Percentiles rank a stretch among this genome's conserved stretches.
phyloP scores from a whole-genome alignment of 2,888 invertebrate genomes.

The Tillus elongatus region DNA sequence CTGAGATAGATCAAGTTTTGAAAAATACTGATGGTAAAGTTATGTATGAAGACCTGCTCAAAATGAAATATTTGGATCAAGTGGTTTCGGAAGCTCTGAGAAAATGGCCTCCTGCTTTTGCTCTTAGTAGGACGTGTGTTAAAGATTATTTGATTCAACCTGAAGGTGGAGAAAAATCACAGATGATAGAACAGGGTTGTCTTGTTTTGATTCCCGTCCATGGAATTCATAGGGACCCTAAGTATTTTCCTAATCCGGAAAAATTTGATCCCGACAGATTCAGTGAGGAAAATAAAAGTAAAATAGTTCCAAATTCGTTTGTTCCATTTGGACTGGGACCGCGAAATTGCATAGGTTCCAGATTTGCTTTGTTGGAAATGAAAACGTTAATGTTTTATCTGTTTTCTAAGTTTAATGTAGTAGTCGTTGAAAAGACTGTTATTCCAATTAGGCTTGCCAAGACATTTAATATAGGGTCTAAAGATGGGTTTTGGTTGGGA shows the following conservation, averaged over 20 bases:
- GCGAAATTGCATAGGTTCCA: constrained; percentile 39
- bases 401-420: neutral
- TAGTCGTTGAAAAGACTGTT: neutral
- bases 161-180: constrained; percentile 33
- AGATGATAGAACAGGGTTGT: constrained; percentile 41
- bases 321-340: constrained; percentile 47
- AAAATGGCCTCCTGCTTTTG: constrained; percentile 48
- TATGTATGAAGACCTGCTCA: constrained; percentile 39
- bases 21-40: constrained; percentile 25
- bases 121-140: constrained; percentile 47
- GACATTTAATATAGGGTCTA: neutral
- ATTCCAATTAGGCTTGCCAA: neutral
- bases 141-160: constrained; percentile 48
- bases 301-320: constrained; percentile 45
- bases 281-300: constrained; percentile 45
- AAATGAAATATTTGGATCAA: constrained; percentile 47
- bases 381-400: neutral
- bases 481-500: constrained; percentile 3
- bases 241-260: constrained; percentile 48
- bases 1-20: constrained; percentile 4
- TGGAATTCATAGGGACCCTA: constrained; percentile 48
- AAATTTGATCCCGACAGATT: constrained; percentile 49
- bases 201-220: constrained; percentile 43
- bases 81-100: constrained; percentile 50
- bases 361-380: constrained; percentile 6